Evolutionary conservation across 37 sponge, comb jelly and placozoan species (phyloP).

Genomic region (Bolinopsis microptera): DNA sequence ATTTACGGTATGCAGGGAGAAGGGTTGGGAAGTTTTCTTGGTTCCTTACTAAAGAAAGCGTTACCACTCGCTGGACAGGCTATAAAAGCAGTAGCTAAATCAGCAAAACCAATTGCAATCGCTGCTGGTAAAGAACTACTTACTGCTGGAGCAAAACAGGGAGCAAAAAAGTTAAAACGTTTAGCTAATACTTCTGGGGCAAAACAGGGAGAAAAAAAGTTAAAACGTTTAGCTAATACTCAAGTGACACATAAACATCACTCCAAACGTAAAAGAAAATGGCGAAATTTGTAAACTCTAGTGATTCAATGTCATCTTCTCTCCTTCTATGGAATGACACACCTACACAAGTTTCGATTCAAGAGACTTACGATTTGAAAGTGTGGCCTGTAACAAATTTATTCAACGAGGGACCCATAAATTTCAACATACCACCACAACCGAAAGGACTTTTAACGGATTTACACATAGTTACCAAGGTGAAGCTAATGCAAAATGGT

Average conservation of each 20-base stretch:
- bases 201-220: no score
- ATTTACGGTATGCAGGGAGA: no score
- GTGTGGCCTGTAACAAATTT: slow-evolving; percentile 8
- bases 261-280: background rate
- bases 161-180: background rate
- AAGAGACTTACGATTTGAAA: background rate
- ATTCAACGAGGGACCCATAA: no score
- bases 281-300: slow-evolving; percentile 6
- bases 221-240: no score
- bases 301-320: background rate
- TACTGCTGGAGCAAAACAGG: slow-evolving; percentile 14
- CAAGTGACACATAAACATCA: background rate
- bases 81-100: no score
- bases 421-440: no score
- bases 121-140: background rate
- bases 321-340: no score
- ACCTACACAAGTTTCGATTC: slow-evolving; percentile 16
- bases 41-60: background rate
- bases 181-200: no score
- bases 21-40: no score
- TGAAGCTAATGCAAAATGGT: background rate
- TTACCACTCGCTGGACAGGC: background rate
- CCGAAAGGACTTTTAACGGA: no score
- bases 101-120: no score
- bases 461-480: slow-evolving; percentile 14